Base-by-base conservation (phyloP, 2,888 invertebrate species). In the Orgyia antiqua region DNA sequence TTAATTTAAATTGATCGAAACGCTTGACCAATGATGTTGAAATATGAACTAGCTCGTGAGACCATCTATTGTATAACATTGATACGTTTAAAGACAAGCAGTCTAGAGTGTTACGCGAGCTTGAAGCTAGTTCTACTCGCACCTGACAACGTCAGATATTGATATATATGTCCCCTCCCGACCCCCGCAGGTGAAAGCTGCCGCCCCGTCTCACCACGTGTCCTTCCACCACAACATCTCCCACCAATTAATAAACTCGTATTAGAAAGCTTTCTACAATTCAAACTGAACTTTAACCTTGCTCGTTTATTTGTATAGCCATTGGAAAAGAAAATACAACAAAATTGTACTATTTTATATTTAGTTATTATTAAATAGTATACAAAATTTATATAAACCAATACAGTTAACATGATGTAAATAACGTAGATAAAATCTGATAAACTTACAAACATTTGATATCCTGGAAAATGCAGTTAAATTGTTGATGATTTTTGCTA, bases 161-260 rank as follows among this genome's bases (percentile, higher is more conserved):
- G 49, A 48, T 42, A 36, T 36, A 48, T 40, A 40, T 11, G 27
- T 26, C 38, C 26, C 24, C 31, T 27, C 35, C 29, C 37, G 15
- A 27, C 13, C 26, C 32, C 24, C 33, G 6, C 29, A 24, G 39
- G 47, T 42, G 54, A 53, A 50, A 53, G 51, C 44, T 43, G 33
- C 29, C 27, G 9, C 13, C 29, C 33, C 24, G 27, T 23, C 15
- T 31, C 33, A 23, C 29, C 30, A 31, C 18, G 29, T 34, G 37
- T 47, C 54, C 47, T 51, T 39, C 33, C 29, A 19, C 13, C 25
- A 40, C 35, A 20, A 30, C 23, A 33, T 36, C 34, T 40, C 29
- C 33, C 20, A 39, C 29, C 11, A 33, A 35, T 30, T 31, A 28
- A 27, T 36, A 19, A 17, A 31, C 31, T 32, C 17, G 15, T 31